Percentiles rank a stretch among this genome's conserved stretches.
Evolutionary conservation across 2,888 invertebrate genomes (phyloP).

Genomic region (Luperina nickerlii): DNA sequence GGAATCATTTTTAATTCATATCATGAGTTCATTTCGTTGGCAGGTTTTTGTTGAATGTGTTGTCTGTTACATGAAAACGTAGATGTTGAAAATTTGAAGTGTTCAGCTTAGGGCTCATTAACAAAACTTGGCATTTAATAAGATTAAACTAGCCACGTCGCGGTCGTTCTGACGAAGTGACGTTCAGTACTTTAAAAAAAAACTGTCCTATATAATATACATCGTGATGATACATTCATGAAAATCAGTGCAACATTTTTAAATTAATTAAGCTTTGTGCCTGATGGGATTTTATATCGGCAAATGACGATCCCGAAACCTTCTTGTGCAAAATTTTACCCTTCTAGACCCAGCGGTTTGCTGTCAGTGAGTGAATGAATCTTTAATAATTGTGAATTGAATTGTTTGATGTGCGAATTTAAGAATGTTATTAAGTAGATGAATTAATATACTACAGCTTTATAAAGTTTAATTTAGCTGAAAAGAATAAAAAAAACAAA

Average conservation of each 20-base stretch:
- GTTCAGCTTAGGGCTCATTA: not conserved
- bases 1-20: slow-evolving; percentile 53
- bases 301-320: too few relatives aligned
- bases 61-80: slow-evolving; percentile 2
- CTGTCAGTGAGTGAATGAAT: not conserved
- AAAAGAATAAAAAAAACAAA: not conserved
- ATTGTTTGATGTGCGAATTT: not conserved
- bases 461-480: not conserved
- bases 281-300: too few relatives aligned
- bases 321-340: not conserved
- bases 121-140: not conserved
- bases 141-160: not conserved
- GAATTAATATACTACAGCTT: not conserved
- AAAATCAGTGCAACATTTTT: not conserved
- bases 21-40: slow-evolving; percentile 50
- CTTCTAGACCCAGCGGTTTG: not conserved
- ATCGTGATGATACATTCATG: not conserved
- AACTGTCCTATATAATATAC: too few relatives aligned
- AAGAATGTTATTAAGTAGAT: not conserved
- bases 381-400: not conserved
- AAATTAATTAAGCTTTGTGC: not conserved
- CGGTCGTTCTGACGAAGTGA: not conserved
- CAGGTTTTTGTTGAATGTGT: slow-evolving; percentile 28
- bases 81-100: slow-evolving; percentile 1
- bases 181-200: not conserved